Evolutionary conservation across 2,888 invertebrate species (phyloP).

Genomic region (Prosopocoilus inquinatus): DNA sequence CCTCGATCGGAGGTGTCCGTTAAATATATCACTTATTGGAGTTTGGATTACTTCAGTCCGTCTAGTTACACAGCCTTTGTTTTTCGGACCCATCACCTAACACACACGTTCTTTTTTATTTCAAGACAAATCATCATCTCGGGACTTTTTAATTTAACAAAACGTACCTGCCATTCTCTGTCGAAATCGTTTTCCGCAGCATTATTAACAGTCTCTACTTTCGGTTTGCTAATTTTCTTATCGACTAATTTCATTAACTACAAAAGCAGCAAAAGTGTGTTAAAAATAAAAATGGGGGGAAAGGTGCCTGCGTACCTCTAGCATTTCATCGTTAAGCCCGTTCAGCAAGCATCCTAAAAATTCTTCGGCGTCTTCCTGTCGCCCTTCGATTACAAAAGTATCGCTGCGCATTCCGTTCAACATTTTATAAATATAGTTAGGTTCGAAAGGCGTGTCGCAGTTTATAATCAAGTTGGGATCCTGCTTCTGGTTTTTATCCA

Average conservation of each 20-base stretch:
- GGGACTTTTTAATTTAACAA: not conserved
- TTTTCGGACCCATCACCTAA: constrained; percentile 80
- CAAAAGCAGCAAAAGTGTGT: constrained; percentile 31
- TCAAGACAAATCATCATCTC: not conserved
- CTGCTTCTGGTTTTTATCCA: constrained; percentile 56
- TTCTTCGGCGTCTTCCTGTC: constrained; percentile 97
- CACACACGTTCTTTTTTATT: constrained; percentile 16
- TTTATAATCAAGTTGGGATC: constrained; percentile 48
- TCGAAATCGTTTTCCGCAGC: constrained; percentile 54
- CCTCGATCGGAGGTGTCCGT: constrained; percentile 84
- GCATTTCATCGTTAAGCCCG: constrained; percentile 95
- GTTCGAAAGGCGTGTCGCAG: constrained; percentile 83
- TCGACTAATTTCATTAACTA: constrained; percentile 55
- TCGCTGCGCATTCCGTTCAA: constrained; percentile 73
- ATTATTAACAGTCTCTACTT: constrained; percentile 49
- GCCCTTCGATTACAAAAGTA: constrained; percentile 74
- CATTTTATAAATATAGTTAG: constrained; percentile 82
- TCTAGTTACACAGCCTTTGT: constrained; percentile 85
- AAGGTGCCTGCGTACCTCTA: constrained; percentile 63
- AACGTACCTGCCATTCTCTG: constrained; percentile 62
- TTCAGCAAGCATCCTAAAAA: constrained; percentile 91
- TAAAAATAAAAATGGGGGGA: constrained; percentile 14
- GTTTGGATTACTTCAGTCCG: constrained; percentile 79
- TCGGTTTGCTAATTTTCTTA: constrained; percentile 34
- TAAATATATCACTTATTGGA: constrained; percentile 90